A percentile compares a stretch with the other conserved stretches of the same genome.
Conservation (phyloP, 2,113 vertebrate genomes). For the Suricata suricatta region DNA sequence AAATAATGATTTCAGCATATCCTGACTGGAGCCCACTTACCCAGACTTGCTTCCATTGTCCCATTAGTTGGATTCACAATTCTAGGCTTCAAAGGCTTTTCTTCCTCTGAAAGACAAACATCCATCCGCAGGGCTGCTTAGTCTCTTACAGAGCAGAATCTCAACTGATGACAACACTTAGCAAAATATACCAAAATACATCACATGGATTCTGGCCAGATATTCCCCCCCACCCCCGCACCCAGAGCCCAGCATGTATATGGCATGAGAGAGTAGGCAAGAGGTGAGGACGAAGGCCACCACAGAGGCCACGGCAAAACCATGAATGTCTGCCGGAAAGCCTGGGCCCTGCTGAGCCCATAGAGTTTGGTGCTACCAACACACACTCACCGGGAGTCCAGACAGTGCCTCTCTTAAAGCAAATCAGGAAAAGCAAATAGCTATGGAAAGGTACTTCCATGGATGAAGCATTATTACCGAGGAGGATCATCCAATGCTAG, state of each 20-base stretch:
- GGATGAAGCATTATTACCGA: neutral
- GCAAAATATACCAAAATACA: neutral
- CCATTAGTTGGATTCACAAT: constrained; percentile 87
- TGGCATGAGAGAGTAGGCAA: neutral
- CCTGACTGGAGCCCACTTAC: constrained; percentile 83
- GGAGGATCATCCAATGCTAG: neutral
- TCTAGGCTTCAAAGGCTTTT: constrained; percentile 63
- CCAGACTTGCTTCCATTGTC: constrained; percentile 84
- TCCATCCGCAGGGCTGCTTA: neutral
- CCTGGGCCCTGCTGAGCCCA: neutral
- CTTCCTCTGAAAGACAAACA: constrained; percentile 74
- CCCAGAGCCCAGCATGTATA: neutral
- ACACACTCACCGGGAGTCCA: neutral
- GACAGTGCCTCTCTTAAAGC: neutral
- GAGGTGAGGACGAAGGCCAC: neutral
- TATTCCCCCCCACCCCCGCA: neutral
- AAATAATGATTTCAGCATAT: neutral
- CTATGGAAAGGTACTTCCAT: neutral
- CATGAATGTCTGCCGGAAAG: fast-evolving
- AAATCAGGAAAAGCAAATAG: neutral
- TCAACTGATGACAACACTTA: neutral
- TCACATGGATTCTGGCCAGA: neutral
- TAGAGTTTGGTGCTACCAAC: neutral
- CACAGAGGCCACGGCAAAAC: neutral
- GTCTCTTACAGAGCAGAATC: neutral